Conservation (phyloP, 2,888 invertebrate genomes). For the Meandrusa payeni region DNA sequence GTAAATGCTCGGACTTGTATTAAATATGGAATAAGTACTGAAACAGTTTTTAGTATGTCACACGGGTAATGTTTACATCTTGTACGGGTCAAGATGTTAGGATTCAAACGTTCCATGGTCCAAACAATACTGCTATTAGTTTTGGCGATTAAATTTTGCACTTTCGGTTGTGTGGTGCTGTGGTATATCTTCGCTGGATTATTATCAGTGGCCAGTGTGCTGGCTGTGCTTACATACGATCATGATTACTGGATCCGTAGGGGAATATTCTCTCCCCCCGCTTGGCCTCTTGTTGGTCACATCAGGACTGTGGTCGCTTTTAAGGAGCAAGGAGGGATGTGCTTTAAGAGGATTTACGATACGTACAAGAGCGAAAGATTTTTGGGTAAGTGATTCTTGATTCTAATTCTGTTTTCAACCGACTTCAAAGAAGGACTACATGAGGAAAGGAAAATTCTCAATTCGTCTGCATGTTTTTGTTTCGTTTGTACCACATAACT, state of each 20-base stretch:
- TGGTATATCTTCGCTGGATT: conserved; percentile 46
- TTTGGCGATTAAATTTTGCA: conserved; percentile 53
- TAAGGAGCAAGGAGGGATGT: conserved; percentile 69
- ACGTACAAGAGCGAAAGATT: conserved; percentile 54
- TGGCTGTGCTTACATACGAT: conserved; percentile 60
- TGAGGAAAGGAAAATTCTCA: too few species aligned
- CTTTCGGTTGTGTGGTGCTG: conserved; percentile 47
- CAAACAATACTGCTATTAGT: conserved; percentile 45
- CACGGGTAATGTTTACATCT: too few species aligned
- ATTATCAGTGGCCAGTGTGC: conserved; percentile 36
- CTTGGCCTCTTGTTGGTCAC: conserved; percentile 65
- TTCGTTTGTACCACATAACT: too few species aligned
- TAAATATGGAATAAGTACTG: too few species aligned
- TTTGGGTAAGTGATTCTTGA: conserved; percentile 56
- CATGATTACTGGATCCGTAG: conserved; percentile 65
- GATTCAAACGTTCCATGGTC: conserved; percentile 56
- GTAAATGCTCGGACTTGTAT: too few species aligned
- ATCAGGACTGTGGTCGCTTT: conserved; percentile 61
- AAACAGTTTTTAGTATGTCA: too few species aligned
- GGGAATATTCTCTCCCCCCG: conserved; percentile 66
- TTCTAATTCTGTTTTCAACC: too few species aligned
- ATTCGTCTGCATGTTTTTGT: too few species aligned
- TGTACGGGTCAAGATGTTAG: conserved; percentile 55
- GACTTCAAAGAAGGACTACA: too few species aligned
- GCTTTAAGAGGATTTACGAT: conserved; percentile 68